Evolutionary conservation across 2,797 vertebrate genomes (phyloP).

Genomic region (Buphagus erythrorhynchus): DNA sequence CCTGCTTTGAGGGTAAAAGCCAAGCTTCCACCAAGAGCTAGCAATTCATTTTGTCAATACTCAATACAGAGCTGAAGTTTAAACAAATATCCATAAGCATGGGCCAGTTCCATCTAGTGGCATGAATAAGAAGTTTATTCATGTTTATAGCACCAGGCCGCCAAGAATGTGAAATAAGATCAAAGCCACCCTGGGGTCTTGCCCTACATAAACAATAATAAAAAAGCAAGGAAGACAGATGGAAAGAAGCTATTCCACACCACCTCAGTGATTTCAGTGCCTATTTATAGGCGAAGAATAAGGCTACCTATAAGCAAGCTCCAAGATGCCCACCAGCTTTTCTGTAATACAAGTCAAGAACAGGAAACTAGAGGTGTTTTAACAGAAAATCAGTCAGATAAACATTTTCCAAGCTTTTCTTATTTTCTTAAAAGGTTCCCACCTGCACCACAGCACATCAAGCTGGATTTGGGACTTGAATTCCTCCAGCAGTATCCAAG

Average conservation of each 20-base stretch:
- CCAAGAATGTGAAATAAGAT: slow-evolving; percentile 11
- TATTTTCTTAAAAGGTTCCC: not conserved
- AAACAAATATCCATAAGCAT: slow-evolving; percentile 21
- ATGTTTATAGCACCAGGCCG: not conserved
- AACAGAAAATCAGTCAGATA: not conserved
- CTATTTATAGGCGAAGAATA: slow-evolving; percentile 18
- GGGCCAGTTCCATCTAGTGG: slow-evolving; percentile 43
- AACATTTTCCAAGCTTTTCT: not conserved
- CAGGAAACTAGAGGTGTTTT: not conserved
- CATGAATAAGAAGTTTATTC: slow-evolving; percentile 13
- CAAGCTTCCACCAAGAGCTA: not conserved
- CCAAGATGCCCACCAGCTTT: not conserved
- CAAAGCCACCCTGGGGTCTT: slow-evolving; percentile 34
- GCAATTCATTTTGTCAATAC: slow-evolving; percentile 27
- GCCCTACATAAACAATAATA: slow-evolving; percentile 42
- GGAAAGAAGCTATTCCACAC: not conserved
- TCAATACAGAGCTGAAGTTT: not conserved
- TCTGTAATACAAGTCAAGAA: not conserved
- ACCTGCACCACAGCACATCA: not conserved
- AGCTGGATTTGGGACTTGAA: not conserved
- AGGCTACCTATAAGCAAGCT: not conserved
- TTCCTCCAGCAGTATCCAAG: accelerated
- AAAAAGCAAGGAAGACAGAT: slow-evolving; percentile 16
- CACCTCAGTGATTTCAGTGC: not conserved
- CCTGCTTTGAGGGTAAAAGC: slow-evolving; percentile 2